A percentile compares a stretch with the other conserved stretches of the same genome.
phyloP scores from a whole-genome alignment of 2,797 vertebrate species.

The Eremophila alpestris region DNA sequence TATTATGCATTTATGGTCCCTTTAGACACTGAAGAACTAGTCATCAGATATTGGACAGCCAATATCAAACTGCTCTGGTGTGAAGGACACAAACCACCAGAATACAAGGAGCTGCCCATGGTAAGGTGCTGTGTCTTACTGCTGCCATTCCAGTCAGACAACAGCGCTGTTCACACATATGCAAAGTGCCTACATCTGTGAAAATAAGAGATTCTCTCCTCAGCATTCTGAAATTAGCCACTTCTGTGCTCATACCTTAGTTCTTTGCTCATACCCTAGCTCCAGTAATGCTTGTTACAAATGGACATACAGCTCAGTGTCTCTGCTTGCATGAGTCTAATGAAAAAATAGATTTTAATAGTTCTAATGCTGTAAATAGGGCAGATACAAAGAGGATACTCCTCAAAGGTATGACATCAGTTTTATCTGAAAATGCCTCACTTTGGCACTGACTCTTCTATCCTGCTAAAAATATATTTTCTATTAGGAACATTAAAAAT shows the following conservation, averaged over 20 bases:
- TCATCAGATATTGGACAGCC: background rate
- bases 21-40: background rate
- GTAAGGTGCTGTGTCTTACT: background rate
- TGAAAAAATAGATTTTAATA: background rate
- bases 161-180: background rate
- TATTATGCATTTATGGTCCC: background rate
- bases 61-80: background rate
- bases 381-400: background rate
- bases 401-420: background rate
- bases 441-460: background rate
- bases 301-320: background rate
- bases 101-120: background rate
- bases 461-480: background rate
- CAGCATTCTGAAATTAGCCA: background rate
- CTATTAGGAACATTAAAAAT: background rate
- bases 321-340: background rate
- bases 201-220: background rate
- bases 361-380: background rate
- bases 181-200: background rate
- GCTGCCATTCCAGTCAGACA: background rate
- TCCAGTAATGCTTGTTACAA: background rate
- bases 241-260: background rate
- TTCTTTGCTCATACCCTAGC: background rate
- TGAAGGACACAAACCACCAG: background rate
- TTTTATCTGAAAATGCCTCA: background rate